Evolutionary conservation across 64 coral and sea anemone species (phyloP), one percentile per base, ranked within the genome.

Genomic region (Pocillopora damicornis): DNA sequence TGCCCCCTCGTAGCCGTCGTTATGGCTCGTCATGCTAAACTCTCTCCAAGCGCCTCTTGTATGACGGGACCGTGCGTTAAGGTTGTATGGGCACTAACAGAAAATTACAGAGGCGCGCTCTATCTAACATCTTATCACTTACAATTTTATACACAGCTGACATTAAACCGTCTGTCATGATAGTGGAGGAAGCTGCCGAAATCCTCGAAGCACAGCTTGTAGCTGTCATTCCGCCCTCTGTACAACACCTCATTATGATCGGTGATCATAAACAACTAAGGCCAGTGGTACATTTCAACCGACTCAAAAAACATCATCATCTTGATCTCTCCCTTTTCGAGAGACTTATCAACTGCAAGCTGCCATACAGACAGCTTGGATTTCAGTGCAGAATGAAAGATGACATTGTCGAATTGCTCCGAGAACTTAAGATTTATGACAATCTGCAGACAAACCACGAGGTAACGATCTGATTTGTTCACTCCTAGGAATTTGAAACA

Each of bases 131-230:
- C 58, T 42, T 11, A 16, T 42, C 58, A 59, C 35, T 26, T 42
- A 18, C 9, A 17, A 59, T 20, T 60, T 34, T 25, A 6, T 81
- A 36, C 63, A 7, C 79, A 93, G 92, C 75, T 30, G 75, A 77
- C 57, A 82, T 95, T 14, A 88, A 92, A 51, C 94, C 91, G 1
- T 90, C 80, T n/a, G 91, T 92, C 7, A 89, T 96, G 60, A 96
- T 96, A 57, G 94, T 96, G 35, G 94, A 93, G 38, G 94, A 96
- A 83, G 94, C 94, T 77, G 94, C 94, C 6, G 95, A 97, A 56
- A 90, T 97, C 25, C 91, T 97, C 37, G 95, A 97, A 72, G 86
- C 81, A 1, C 91, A 97, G 74, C 88, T 97, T 56, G 76, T 93
- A 20, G 81, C 95, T 57, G 88, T 93, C 0, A 92, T 93, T 60